These are phyloP conservation scores for Nylanderia fulva DNA, from an alignment of 1,140 invertebrate genomes.

Conservation along the genomic window DNA sequence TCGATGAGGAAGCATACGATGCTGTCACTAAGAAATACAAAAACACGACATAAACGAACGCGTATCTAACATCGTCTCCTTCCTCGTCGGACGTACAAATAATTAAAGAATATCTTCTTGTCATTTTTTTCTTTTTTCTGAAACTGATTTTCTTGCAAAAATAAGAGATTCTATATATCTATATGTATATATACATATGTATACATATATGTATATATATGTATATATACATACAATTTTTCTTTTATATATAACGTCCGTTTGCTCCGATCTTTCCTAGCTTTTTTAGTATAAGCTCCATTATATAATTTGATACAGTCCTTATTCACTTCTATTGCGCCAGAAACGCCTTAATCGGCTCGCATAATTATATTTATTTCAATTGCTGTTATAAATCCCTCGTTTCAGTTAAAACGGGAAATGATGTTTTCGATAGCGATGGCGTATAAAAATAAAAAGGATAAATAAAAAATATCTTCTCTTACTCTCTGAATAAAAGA, in stretches of 20 bases:
- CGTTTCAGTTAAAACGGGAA: slow-evolving; percentile 2
- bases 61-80: background rate
- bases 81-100: slow-evolving; percentile 16
- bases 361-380: background rate
- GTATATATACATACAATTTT: slow-evolving; percentile 55
- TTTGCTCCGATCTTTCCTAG: background rate
- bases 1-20: background rate
- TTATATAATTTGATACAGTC: slow-evolving; percentile 47
- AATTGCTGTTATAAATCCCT: slow-evolving; percentile 29
- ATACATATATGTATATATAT: slow-evolving; percentile 72
- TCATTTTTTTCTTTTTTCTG: slow-evolving; percentile 60
- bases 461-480: slow-evolving; percentile 82
- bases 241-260: background rate
- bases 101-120: slow-evolving; percentile 30
- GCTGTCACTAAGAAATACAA: background rate
- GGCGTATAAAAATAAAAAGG: slow-evolving; percentile 80
- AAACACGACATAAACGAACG: background rate
- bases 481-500: slow-evolving; percentile 78
- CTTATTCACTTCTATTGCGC: background rate
- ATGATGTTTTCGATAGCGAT: slow-evolving; percentile 54
- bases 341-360: background rate
- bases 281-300: slow-evolving; percentile 36
- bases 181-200: slow-evolving; percentile 73
- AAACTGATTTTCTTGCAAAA: slow-evolving; percentile 77
- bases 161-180: slow-evolving; percentile 78